A percentile compares a stretch with the other conserved stretches of the same genome.
Evolutionary conservation across 2,797 vertebrate species (phyloP).

Genomic region (Poliocrania exsul): DNA sequence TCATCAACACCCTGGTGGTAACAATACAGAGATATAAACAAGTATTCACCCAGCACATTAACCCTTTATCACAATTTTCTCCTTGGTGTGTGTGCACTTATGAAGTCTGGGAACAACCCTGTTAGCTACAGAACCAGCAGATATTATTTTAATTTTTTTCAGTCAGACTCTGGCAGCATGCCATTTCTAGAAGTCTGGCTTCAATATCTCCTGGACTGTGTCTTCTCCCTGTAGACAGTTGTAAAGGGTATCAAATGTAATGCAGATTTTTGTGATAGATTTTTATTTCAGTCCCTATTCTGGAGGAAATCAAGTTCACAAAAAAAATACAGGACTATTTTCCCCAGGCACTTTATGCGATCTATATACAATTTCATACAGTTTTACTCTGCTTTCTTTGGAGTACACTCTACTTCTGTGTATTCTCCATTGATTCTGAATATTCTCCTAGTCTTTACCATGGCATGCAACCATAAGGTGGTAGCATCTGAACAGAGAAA

Average conservation of each 20-base stretch:
- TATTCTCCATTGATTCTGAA: neutral
- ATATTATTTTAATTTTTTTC: neutral
- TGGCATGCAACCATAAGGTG: neutral
- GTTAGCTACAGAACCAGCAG: neutral
- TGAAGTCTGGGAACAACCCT: neutral
- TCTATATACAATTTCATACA: neutral
- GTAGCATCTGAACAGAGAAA: neutral
- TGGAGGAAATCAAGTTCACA: neutral
- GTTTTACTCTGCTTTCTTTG: neutral
- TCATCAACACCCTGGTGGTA: constrained; percentile 86
- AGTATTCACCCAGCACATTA: constrained; percentile 53
- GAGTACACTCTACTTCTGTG: neutral
- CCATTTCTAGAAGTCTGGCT: neutral
- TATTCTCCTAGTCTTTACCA: neutral
- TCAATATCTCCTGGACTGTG: neutral
- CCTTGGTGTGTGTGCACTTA: neutral
- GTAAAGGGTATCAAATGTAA: neutral
- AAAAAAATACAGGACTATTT: neutral
- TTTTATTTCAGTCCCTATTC: neutral
- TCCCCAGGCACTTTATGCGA: neutral
- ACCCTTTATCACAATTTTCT: constrained; percentile 37
- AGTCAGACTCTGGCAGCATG: neutral
- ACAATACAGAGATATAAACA: constrained; percentile 68
- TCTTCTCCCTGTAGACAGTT: neutral
- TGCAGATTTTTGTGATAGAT: neutral